These are phyloP conservation scores for Yponomeuta malinellus DNA, from an alignment of 2,888 invertebrate genomes.

Conservation along the genomic window DNA sequence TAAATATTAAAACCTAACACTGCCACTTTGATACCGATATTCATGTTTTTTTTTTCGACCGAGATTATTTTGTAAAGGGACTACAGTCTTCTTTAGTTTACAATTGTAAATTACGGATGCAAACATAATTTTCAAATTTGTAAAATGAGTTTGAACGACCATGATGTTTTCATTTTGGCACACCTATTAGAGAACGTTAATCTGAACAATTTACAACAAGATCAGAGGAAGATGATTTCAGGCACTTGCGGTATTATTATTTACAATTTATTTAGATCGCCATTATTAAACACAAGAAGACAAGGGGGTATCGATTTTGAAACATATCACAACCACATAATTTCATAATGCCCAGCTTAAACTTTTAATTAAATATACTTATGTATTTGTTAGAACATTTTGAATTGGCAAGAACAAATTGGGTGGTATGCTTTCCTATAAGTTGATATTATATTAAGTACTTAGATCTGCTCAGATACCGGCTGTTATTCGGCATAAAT, in stretches of 20 bases:
- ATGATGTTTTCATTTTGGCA: neutral
- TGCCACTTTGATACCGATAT: neutral
- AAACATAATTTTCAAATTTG: too few species aligned
- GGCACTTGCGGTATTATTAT: slow-evolving; percentile 39
- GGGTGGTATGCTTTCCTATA: too few species aligned
- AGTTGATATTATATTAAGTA: too few species aligned
- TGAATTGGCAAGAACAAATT: slow-evolving; percentile 7
- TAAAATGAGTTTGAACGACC: too few species aligned
- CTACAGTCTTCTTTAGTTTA: too few species aligned
- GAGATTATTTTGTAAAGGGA: too few species aligned
- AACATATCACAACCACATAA: neutral
- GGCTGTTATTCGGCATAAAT: too few species aligned
- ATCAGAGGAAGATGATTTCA: slow-evolving; percentile 23
- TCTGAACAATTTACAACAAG: neutral
- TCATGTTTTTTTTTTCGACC: too few species aligned
- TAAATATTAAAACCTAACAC: neutral
- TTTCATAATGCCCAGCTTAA: neutral
- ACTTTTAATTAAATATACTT: neutral
- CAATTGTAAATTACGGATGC: too few species aligned
- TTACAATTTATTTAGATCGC: slow-evolving; percentile 23
- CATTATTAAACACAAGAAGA: neutral
- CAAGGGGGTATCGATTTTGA: neutral
- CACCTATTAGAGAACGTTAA: slow-evolving; percentile 17
- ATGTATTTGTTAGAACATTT: neutral
- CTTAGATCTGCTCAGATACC: too few species aligned